Evolutionary conservation across 2,888 invertebrate genomes (phyloP), one percentile per base, ranked within the genome.

Genomic region (Eudasyphora cyanicolor): DNA sequence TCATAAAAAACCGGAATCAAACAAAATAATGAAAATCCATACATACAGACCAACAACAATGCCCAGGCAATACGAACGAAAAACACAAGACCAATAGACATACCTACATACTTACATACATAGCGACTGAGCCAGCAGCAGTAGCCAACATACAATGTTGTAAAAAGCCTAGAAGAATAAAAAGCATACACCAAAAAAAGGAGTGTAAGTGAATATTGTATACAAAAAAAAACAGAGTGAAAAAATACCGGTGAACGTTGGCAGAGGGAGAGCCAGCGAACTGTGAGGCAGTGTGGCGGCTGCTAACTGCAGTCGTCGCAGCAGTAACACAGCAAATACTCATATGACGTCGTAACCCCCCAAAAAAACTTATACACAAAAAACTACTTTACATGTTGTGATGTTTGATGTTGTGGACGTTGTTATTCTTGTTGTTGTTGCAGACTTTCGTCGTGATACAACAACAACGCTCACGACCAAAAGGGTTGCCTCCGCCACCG

Each of bases 211-310:
- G 45, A 71, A 54, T 24, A 54, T 24, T 24, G 4, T 2, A 14
- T 60, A 75, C 29, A 76, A n/a, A n/a, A n/a, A n/a, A 45, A 12
- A n/a, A 64, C 32, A 73, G 71, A 17, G 35, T 24, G 57, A 82
- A 78, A 73, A 83, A 77, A 78, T 75, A 81, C 84, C 84, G 84
- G 84, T 75, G 81, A 84, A 78, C 78, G 77, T 60, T 57, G 81
- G 70, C 84, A 81, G 83, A 70, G 38, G 12, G 42, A 67, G 67
- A 42, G 67, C 38, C n/a, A n/a, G n/a, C n/a, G n/a, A n/a, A n/a
- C n/a, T n/a, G 35, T 6, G 38, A 45, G n/a, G 19, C 64, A 17
- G 38, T 42, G 38, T 42, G 67, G 67, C 42, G 69, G 42, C 49
- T 35, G 67, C n/a, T n/a, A n/a, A 42, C 45, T 29, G 62, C 70